Conservation (phyloP, 37 sponge, comb jelly and placozoan genomes). For the Cliona cf. orientalis region DNA sequence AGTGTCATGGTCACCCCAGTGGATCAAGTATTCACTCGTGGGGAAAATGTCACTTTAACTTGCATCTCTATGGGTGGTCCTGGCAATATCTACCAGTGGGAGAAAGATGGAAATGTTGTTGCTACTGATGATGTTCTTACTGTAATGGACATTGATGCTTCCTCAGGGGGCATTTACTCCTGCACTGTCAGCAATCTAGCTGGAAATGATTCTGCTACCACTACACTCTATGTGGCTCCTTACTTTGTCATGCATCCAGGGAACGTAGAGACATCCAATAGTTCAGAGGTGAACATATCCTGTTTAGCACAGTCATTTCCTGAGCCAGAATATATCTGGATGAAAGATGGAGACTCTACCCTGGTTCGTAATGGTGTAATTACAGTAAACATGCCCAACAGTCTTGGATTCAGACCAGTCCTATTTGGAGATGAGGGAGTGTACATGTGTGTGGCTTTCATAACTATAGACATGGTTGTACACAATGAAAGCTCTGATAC, state of each 20-base stretch:
- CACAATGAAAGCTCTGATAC: background rate
- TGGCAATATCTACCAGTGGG: slow-evolving; percentile 36
- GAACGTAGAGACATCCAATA: background rate
- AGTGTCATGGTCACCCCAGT: slow-evolving; percentile 29
- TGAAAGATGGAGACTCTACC: background rate
- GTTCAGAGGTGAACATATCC: background rate
- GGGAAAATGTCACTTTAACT: slow-evolving; percentile 15
- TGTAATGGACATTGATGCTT: slow-evolving; percentile 16
- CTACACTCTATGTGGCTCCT: slow-evolving; percentile 1
- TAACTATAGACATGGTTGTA: background rate
- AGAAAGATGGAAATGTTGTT: background rate
- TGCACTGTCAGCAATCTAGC: slow-evolving; percentile 69
- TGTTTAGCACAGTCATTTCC: slow-evolving; percentile 49
- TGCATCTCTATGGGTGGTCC: slow-evolving; percentile 63
- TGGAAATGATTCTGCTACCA: slow-evolving; percentile 26
- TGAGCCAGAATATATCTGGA: slow-evolving; percentile 38
- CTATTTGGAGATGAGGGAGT: slow-evolving; percentile 47
- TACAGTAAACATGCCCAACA: background rate
- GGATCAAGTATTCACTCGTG: background rate
- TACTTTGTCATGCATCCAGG: slow-evolving; percentile 10
- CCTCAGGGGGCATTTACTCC: slow-evolving; percentile 60
- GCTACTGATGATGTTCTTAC: background rate
- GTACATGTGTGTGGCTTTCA: slow-evolving; percentile 28
- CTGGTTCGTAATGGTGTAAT: background rate
- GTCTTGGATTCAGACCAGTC: background rate